Evolutionary conservation across 2,113 vertebrate species (phyloP).

Genomic region (Morphnarchus princeps): DNA sequence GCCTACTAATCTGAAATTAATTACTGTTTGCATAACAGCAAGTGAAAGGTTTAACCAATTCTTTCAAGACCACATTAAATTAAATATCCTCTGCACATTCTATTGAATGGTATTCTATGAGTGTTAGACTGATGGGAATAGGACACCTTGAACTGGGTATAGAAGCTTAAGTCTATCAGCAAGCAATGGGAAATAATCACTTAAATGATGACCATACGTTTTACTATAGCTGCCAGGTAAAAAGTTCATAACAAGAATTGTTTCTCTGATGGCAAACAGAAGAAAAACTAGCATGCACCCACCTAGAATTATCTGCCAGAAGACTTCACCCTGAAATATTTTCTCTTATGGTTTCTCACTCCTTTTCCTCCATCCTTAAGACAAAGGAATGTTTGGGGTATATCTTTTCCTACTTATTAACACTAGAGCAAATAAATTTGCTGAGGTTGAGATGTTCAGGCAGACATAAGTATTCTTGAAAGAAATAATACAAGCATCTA

Average conservation of each 20-base stretch:
- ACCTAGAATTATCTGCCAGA: not conserved
- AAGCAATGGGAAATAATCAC: not conserved
- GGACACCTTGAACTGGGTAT: not conserved
- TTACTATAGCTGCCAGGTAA: not conserved
- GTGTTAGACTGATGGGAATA: not conserved
- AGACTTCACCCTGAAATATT: not conserved
- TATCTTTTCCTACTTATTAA: not conserved
- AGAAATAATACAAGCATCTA: not conserved
- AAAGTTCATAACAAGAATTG: not conserved
- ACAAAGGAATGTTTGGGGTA: not conserved
- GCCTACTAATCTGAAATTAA: not conserved
- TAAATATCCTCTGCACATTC: not conserved
- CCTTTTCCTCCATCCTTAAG: not conserved
- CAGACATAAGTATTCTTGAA: not conserved
- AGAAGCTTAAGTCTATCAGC: not conserved
- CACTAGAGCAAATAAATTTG: not conserved
- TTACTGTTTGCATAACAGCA: not conserved
- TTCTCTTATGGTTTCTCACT: not conserved
- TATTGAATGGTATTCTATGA: not conserved
- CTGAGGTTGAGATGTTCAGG: not conserved
- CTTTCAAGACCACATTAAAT: not conserved
- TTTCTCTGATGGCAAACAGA: not conserved
- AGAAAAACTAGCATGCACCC: not conserved
- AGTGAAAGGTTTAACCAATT: not conserved
- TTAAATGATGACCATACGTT: not conserved